These are phyloP conservation scores for Aphodius sticticus DNA, from an alignment of 2,888 invertebrate genomes.

Conservation along the genomic window DNA sequence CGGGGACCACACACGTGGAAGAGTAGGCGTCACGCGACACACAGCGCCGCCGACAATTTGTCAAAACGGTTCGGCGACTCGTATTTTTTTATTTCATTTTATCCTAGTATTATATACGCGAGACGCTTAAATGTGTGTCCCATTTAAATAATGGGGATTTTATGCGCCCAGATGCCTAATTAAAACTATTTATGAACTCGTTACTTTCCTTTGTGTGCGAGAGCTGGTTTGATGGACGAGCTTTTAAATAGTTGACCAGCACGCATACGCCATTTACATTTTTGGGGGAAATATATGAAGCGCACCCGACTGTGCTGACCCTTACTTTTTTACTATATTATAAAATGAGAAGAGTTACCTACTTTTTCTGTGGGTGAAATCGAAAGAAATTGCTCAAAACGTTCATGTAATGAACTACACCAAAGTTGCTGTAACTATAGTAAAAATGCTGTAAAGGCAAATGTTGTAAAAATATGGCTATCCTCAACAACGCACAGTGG, in stretches of 20 bases:
- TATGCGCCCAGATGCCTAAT: background rate
- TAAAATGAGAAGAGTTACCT: too few species aligned
- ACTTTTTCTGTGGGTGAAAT: too few species aligned
- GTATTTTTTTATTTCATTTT: background rate
- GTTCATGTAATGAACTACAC: too few species aligned
- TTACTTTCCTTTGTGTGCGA: background rate
- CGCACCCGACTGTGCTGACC: too few species aligned
- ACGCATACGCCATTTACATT: background rate
- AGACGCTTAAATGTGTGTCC: slow-evolving; percentile 15
- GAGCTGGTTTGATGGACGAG: background rate
- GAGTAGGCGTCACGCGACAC: slow-evolving; percentile 13
- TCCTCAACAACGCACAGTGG: too few species aligned
- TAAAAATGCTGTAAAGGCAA: too few species aligned
- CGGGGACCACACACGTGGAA: slow-evolving; percentile 18
- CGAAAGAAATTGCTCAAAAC: too few species aligned
- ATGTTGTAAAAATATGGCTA: too few species aligned
- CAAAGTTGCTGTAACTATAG: too few species aligned
- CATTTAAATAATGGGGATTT: slow-evolving; percentile 21
- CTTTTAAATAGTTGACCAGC: background rate
- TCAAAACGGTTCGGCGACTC: slow-evolving; percentile 17
- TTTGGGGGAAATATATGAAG: background rate
- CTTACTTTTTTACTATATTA: too few species aligned
- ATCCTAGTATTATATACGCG: background rate
- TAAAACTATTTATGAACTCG: background rate
- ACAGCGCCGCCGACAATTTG: slow-evolving; percentile 5